A percentile compares a stretch with the other conserved stretches of the same genome.
Conservation (phyloP, 1,140 invertebrate genomes). For the Drosophila sucinea region DNA sequence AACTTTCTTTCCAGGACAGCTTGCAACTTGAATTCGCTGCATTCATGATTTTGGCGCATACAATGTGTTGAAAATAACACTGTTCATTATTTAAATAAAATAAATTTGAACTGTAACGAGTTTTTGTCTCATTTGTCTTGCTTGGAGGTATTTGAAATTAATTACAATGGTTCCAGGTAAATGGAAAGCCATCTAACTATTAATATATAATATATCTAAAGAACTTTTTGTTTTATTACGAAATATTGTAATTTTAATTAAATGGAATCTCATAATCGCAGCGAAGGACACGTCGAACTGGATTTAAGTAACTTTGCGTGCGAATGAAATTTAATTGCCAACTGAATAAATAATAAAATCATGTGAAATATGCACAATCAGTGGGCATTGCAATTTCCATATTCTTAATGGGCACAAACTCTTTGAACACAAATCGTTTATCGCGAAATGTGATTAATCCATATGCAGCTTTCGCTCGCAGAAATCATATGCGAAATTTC, state of each 20-base stretch:
- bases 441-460: slow-evolving; percentile 63
- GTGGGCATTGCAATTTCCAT: slow-evolving; percentile 28
- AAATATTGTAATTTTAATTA: background rate
- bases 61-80: too few relatives aligned
- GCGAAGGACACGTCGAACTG: background rate
- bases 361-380: slow-evolving; percentile 31
- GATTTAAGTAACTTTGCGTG: background rate
- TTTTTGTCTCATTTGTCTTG: too few relatives aligned
- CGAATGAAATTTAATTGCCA: background rate
- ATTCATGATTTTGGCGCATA: too few relatives aligned
- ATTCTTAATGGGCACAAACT: slow-evolving; percentile 52
- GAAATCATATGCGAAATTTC: slow-evolving; percentile 54
- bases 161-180: too few relatives aligned
- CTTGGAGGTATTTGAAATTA: too few relatives aligned
- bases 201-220: too few relatives aligned
- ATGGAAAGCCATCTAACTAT: too few relatives aligned
- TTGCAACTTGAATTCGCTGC: too few relatives aligned
- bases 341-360: slow-evolving; percentile 32
- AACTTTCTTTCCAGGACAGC: too few relatives aligned
- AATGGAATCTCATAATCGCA: background rate
- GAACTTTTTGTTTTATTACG: too few relatives aligned
- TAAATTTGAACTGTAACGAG: too few relatives aligned
- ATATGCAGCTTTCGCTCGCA: slow-evolving; percentile 20
- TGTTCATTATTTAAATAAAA: too few relatives aligned
- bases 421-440: slow-evolving; percentile 52